Base-by-base conservation (phyloP, 2,888 invertebrate genomes). In the Asteroscopus sphinx region DNA sequence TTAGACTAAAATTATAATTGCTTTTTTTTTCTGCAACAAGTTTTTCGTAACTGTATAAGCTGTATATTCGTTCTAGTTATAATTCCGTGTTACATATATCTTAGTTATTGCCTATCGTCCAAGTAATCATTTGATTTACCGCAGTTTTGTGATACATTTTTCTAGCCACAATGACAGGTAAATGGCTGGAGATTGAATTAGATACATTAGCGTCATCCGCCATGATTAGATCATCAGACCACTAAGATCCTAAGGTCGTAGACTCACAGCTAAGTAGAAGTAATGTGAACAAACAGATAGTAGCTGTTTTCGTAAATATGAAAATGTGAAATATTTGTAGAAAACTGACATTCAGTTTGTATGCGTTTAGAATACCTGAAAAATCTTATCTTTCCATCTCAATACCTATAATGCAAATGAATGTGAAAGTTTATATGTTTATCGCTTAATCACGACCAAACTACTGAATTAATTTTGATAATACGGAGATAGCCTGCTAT, bases 141-240 rank as follows among this genome's bases (percentile, higher is more conserved):
- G 26, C 37, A 5, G 32, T 47, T 21, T 41, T 61, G 37, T 40
- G 21, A 36, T 35, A 21, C 26, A 44, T 41, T 46, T 39, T 54
- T 17, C 15, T 15, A 39, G 8, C 28, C 3, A 36, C 52, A 36
- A 41, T 41, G 54, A 47, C 47, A 53, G 58, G 54, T 66, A 77
- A 69, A 76, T 79, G 73, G 62, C 62, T 69, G 68, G 67, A 58
- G 28, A 70, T 86, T 80, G 73, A 86, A 86, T 87, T 83, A 85
- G 77, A 83, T 68, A 70, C 76, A 82, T 87, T 81, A 83, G 73
- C 82, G 79, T 74, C 82, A 78, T 87, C 86, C 85, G 83, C 56
- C 75, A 61, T 77, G 82, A 83, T 88, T 88, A 89, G 87, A 86
- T 88, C 88, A 89, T 79, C 83, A 67, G 49, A 61, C n/a, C n/a